Evolutionary conservation across 2,797 vertebrate species (phyloP).

Genomic region (Otus scops): DNA sequence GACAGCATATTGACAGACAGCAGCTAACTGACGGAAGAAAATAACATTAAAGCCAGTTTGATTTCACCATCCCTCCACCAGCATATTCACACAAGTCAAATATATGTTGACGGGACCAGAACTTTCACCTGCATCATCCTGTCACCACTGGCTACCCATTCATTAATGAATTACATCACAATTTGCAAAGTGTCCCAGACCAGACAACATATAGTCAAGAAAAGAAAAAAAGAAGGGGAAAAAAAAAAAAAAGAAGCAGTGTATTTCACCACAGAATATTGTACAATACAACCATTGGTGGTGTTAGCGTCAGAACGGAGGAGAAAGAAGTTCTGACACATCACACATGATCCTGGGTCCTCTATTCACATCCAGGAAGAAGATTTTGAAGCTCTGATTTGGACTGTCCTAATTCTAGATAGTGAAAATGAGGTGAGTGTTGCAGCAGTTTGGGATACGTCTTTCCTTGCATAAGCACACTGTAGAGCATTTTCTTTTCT

Average conservation of each 20-base stretch:
- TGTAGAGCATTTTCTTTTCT: neutral
- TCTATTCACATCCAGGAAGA: neutral
- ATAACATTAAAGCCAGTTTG: neutral
- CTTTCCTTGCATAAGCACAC: neutral
- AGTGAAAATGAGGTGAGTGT: neutral
- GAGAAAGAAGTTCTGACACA: neutral
- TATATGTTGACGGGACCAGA: neutral
- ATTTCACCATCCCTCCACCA: neutral
- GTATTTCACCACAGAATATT: neutral
- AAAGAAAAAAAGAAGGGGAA: accelerated
- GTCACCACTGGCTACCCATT: neutral
- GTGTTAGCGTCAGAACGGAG: neutral
- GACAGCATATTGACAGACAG: neutral
- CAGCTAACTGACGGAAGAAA: neutral
- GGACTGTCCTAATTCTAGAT: neutral
- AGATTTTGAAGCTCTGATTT: neutral
- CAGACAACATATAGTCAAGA: neutral
- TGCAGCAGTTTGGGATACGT: neutral
- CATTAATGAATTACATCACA: neutral
- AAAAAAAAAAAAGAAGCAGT: accelerated
- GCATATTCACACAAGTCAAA: neutral
- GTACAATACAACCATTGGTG: neutral
- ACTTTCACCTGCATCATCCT: neutral
- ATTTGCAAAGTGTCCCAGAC: neutral
- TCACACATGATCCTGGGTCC: neutral